Evolutionary conservation across 1,140 invertebrate genomes (phyloP), one percentile per base, ranked within the genome.

Genomic region (Leptestheria dahalacensis): DNA sequence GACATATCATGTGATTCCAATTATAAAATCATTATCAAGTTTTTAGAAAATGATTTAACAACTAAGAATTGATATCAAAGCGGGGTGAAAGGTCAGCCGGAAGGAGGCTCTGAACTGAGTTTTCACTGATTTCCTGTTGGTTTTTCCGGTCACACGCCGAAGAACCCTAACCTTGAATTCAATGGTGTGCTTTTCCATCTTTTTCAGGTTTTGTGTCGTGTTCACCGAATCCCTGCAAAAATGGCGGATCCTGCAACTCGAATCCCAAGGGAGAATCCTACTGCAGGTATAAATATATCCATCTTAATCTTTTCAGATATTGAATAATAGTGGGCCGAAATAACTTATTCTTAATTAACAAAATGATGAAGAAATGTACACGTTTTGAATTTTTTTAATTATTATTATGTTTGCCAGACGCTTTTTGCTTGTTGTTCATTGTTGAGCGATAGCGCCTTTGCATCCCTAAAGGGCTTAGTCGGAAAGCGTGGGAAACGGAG

Each of bases 191-290:
- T 58, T 58, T 11, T 20, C 24, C 71, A 70, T 68, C 69, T 68
- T 60, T 82, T 83, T 49, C 79, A 91, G 89, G 86, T 72, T 84
- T 87, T 66, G 75, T 84, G 46, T 90, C 86, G 57, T 91, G 88
- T 73, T 85, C 84, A 52, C 86, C 87, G 28, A 89, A 84, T 68
- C 87, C 87, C 2, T 91, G 88, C 72, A 84, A 85, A 69, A 88
- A 89, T 76, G 80, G 80, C 54, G 88, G 85, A 46, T 75, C 75
- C 6, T 91, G 88, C 69, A 69, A 85, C 25, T 83, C 84, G 11
- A 77, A 80, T 60, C 75, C 77, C 28, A 74, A 79, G 61, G 82
- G 80, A 61, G 82, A 87, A 71, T 83, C 81, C 26, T 82, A 80
- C 70, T 91, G 88, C 87, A 86, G 88, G 88, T 91, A 78, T 89